Percentiles rank a stretch among this genome's conserved stretches.
phyloP scores from a whole-genome alignment of 1,140 invertebrate genomes.

The Drosophila busckii region DNA sequence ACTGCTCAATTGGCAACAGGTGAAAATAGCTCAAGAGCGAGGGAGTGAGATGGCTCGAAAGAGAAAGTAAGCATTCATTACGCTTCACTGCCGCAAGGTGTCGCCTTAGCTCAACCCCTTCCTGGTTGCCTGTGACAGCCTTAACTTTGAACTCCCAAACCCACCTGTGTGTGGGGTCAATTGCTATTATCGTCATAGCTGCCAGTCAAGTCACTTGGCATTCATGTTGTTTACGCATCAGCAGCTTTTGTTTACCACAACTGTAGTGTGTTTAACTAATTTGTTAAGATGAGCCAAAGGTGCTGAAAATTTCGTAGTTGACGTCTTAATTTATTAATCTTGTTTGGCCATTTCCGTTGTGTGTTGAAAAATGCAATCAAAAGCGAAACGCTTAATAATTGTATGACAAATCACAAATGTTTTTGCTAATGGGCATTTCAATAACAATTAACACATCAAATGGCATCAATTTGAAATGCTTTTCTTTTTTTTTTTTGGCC shows the following conservation, averaged over 20 bases:
- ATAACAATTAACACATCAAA: no score
- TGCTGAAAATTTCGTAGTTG: background rate
- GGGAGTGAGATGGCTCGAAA: background rate
- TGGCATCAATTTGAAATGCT: background rate
- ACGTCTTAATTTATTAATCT: constrained; percentile 20
- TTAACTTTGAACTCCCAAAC: constrained; percentile 26
- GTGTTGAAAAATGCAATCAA: no score
- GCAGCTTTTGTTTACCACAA: constrained; percentile 9
- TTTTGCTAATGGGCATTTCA: no score
- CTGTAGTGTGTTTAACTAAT: no score
- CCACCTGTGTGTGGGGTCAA: no score
- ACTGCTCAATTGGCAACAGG: constrained; percentile 59
- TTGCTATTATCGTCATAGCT: constrained; percentile 36
- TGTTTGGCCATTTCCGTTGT: constrained; percentile 14
- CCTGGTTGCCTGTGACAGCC: constrained; percentile 7
- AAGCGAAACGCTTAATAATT: no score
- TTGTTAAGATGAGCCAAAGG: constrained; percentile 3
- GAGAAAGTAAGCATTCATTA: constrained; percentile 27
- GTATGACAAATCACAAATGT: no score
- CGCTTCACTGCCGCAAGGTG: constrained; percentile 35
- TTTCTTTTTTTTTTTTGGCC: background rate
- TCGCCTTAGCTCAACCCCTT: constrained; percentile 8
- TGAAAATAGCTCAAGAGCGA: constrained; percentile 35
- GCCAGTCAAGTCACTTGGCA: constrained; percentile 64
- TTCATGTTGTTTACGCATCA: constrained; percentile 62